Conservation (phyloP, 2,113 vertebrate genomes). For the Gavia stellata region DNA sequence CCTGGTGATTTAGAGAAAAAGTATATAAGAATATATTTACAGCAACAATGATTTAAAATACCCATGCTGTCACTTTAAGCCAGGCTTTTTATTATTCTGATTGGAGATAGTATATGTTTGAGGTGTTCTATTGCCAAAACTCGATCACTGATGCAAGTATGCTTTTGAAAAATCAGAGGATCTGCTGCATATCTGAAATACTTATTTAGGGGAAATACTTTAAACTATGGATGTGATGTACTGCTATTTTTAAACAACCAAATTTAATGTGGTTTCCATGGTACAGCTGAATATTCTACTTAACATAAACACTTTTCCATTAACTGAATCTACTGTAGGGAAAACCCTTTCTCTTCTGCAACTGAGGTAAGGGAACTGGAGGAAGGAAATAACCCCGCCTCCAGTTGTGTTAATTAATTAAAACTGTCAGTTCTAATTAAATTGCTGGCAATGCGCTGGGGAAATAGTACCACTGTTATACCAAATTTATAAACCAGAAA, state of each 20-base stretch:
- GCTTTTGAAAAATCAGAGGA: background rate
- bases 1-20: background rate
- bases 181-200: background rate
- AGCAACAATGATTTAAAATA: background rate
- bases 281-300: background rate
- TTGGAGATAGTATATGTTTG: background rate
- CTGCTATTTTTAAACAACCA: background rate
- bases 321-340: background rate
- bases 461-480: background rate
- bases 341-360: background rate
- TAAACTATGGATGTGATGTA: background rate
- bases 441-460: background rate
- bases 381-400: background rate
- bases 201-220: background rate
- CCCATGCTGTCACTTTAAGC: fast-evolving
- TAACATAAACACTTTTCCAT: background rate
- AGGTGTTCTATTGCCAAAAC: background rate
- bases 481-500: background rate
- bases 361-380: background rate
- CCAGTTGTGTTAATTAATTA: background rate
- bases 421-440: slow-evolving; percentile 33
- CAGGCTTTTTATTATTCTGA: background rate
- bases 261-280: background rate
- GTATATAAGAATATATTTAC: background rate
- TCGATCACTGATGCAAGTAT: background rate